Conservation (phyloP, 2,888 invertebrate species). For the Pandemis corylana region DNA sequence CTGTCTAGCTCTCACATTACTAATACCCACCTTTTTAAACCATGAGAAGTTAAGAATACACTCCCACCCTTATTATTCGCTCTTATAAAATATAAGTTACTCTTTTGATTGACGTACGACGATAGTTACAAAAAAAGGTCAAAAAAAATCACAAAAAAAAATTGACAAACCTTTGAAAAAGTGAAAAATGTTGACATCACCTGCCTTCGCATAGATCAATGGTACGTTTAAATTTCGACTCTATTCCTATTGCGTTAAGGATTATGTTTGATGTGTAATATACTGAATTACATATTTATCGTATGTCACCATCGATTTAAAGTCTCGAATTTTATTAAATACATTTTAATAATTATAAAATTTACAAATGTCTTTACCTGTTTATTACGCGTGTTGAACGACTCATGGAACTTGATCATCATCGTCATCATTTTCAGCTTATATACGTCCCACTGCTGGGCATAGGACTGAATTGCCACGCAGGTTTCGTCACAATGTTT, state of each 20-base stretch:
- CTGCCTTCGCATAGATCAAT: constrained; percentile 33
- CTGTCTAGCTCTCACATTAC: neutral
- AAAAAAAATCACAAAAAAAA: neutral
- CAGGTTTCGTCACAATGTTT: no score
- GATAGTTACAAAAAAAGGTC: no score
- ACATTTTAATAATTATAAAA: no score
- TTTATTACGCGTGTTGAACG: no score
- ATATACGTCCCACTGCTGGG: no score
- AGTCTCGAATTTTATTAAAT: no score
- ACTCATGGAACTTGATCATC: no score
- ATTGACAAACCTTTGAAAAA: neutral
- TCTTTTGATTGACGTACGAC: neutral
- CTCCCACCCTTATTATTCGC: neutral
- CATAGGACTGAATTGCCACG: no score
- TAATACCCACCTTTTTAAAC: neutral
- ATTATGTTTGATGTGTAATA: constrained; percentile 24
- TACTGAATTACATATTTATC: constrained; percentile 21
- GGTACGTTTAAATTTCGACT: constrained; percentile 29
- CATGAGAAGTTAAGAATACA: neutral
- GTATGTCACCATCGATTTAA: neutral
- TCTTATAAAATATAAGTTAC: neutral
- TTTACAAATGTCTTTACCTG: no score
- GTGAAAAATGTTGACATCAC: neutral
- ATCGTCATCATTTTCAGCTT: no score
- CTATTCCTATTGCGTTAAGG: constrained; percentile 32